phyloP scores from a whole-genome alignment of 2,113 vertebrate species.

The Canis aureus region DNA sequence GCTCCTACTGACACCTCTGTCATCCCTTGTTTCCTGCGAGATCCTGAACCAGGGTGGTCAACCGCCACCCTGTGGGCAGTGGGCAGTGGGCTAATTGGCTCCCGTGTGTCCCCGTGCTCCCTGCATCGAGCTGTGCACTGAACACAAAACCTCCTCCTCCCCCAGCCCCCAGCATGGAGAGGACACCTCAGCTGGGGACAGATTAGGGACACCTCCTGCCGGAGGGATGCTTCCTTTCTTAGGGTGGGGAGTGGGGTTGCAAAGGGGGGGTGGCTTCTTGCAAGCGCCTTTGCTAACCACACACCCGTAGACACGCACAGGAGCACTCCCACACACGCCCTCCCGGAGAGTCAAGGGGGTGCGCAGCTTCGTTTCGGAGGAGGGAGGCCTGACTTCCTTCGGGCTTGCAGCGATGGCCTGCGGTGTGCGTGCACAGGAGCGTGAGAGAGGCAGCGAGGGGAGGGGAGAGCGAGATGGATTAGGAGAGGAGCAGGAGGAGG shows the following conservation, averaged over 20 bases:
- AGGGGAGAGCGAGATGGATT: not conserved
- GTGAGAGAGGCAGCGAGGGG: not conserved
- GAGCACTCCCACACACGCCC: fast-evolving
- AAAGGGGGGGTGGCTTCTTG: not conserved
- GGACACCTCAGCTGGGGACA: not conserved
- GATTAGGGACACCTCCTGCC: fast-evolving
- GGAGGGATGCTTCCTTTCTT: fast-evolving
- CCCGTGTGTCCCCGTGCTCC: not conserved
- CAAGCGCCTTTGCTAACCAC: not conserved
- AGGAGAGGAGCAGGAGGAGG: not conserved
- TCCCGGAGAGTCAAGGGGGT: not conserved
- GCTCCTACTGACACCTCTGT: not conserved
- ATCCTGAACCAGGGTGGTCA: fast-evolving
- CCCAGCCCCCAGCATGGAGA: not conserved
- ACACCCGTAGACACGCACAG: fast-evolving
- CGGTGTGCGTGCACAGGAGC: too few relatives aligned
- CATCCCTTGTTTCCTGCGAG: not conserved
- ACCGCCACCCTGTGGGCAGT: too few relatives aligned
- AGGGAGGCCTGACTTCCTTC: fast-evolving
- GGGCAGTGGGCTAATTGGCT: fast-evolving
- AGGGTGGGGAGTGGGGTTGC: fast-evolving
- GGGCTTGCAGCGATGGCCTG: fast-evolving
- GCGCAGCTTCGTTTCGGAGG: too few relatives aligned
- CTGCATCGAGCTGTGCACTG: too few relatives aligned
- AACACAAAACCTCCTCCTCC: fast-evolving